Percentiles rank a stretch among this genome's conserved stretches.
Conservation (phyloP, 2,797 vertebrate genomes). For the Yasuhikotakia modesta region DNA sequence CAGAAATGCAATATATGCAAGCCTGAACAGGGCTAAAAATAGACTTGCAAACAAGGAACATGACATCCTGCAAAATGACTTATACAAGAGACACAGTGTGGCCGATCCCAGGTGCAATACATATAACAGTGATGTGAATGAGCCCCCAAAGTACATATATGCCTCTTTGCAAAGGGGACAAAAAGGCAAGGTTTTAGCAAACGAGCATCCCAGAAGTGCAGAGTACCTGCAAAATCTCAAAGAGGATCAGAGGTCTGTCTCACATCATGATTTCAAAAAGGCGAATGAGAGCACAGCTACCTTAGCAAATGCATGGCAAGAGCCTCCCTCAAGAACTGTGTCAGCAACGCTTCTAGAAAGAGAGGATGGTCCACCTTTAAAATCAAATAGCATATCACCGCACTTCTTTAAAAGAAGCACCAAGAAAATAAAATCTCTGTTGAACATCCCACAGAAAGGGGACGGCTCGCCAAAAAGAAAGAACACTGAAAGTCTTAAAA, state of each 20-base stretch:
- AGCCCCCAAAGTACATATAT: conserved; percentile 65
- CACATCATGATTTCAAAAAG: conserved; percentile 75
- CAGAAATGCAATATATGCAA: conserved; percentile 79
- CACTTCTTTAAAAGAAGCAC: conserved; percentile 84
- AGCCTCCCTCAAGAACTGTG: conserved; percentile 74
- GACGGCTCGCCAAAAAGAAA: conserved; percentile 75
- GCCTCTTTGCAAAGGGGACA: conserved; percentile 61
- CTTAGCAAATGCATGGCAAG: conserved; percentile 61
- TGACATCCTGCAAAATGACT: conserved; percentile 66
- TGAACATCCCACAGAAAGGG: conserved; percentile 87
- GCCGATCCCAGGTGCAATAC: conserved; percentile 74
- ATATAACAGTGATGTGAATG: conserved; percentile 57
- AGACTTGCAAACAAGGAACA: conserved; percentile 69
- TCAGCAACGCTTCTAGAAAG: conserved; percentile 80
- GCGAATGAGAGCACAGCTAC: conserved; percentile 58
- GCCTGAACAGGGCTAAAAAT: conserved; percentile 76
- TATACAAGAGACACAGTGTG: conserved; percentile 77
- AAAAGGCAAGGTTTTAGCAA: conserved; percentile 52
- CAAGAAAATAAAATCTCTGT: conserved; percentile 85
- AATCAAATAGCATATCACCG: conserved; percentile 72
- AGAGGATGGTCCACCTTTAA: conserved; percentile 69
- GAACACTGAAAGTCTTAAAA: conserved; percentile 75
- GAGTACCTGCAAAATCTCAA: conserved; percentile 65
- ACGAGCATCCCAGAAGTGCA: conserved; percentile 58
- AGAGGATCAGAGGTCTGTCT: conserved; percentile 76